Base-by-base conservation (phyloP, 2,888 invertebrate species). In the Pyrrhia umbra region DNA sequence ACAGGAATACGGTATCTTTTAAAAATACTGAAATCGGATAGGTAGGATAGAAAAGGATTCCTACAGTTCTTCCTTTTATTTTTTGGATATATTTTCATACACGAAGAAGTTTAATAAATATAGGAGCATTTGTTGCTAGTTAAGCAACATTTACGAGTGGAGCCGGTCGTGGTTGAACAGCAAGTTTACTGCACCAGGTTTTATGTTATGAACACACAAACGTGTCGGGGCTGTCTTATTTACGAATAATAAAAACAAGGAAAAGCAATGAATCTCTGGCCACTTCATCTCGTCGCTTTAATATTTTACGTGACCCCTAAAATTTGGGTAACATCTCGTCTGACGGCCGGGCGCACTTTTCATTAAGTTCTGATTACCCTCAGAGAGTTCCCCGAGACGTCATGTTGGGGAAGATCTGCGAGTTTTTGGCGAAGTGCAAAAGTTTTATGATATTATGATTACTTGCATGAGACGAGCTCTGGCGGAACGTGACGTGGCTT, bases 271-370 rank as follows among this genome's bases (percentile, higher is more conserved):
- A 94, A 93, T 93, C 93, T 92, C 91, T 92, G 92, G 92, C 94
- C 92, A 94, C 94, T 94, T 92, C 94, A 92, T 94, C 90, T 91
- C 90, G 89, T 87, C 90, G 90, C 89, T 93, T 94, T 95, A 94
- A 95, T 95, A 95, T 95, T 95, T 93, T 95, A 95, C 95, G 95
- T 95, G 95, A 94, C 94, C 94, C 88, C 93, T 92, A 90, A 94
- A 93, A 92, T 93, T 91, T 92, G 88, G 89, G 90, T 88, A 85
- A 86, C 85, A 85, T 81, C 83, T 81, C 83, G 86, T 74, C 88
- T 85, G 88, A 85, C 88, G 87, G 88, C 81, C 88, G 88, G 86
- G 91, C 90, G 91, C 91, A 92, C 92, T 93, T 93, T 93, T 94
- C 95, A 94, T 95, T 94, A 94, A 92, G 88, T 92, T 92, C 90